Evolutionary conservation across 2,888 invertebrate genomes (phyloP).

Genomic region (Malthinus flaveolus): DNA sequence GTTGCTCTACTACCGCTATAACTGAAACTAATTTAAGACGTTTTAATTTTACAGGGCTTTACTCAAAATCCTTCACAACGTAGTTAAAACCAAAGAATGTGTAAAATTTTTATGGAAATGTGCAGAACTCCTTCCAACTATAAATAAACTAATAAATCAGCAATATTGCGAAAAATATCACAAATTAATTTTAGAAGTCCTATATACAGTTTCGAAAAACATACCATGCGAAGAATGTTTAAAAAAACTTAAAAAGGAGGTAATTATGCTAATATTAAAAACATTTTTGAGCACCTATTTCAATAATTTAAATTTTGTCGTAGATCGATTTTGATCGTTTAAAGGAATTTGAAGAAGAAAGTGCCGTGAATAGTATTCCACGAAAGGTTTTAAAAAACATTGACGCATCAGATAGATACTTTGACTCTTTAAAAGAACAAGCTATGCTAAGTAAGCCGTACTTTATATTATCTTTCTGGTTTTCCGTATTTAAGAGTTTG

Average conservation of each 20-base stretch:
- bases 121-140: neutral
- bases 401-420: neutral
- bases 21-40: neutral
- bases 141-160: neutral
- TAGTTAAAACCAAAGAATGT: neutral
- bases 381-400: neutral
- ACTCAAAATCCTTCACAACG: neutral
- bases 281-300: too few species aligned
- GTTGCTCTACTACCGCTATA: neutral
- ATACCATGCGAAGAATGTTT: neutral
- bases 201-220: neutral
- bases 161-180: neutral
- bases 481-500: too few species aligned
- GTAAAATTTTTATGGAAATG: neutral
- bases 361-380: neutral
- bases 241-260: neutral
- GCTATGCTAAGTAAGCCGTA: neutral
- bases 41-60: neutral
- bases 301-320: neutral
- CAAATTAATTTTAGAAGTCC: neutral
- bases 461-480: too few species aligned
- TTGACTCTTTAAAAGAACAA: neutral
- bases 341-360: neutral
- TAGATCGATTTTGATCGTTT: neutral
- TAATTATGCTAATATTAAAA: neutral